Evolutionary conservation across 35 echinoderm and acorn worm genomes (phyloP).

Genomic region (Heliocidaris erythrogramma): DNA sequence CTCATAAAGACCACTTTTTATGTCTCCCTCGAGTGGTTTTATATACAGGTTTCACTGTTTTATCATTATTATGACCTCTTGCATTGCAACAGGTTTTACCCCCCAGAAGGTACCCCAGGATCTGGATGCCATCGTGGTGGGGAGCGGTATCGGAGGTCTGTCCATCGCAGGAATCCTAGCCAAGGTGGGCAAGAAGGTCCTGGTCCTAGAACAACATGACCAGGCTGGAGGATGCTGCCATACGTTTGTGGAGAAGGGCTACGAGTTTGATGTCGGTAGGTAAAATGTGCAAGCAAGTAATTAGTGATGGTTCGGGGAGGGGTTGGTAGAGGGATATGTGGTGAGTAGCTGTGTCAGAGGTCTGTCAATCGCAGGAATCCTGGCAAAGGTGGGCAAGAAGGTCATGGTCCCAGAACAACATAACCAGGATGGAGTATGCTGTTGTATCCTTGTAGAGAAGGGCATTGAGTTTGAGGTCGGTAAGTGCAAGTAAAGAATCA

Average conservation of each 20-base stretch:
- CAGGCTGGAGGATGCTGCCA: conserved; percentile 99
- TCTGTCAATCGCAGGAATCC: conserved; percentile 65
- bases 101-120: conserved; percentile 74
- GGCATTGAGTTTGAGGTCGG: conserved; percentile 99
- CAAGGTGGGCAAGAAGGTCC: conserved; percentile 89
- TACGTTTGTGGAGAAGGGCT: conserved; percentile 91
- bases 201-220: conserved; percentile 97
- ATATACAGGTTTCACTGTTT: too few relatives aligned
- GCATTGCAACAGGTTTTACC: conserved; percentile 66
- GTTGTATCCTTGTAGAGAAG: conserved; percentile 87
- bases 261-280: conserved; percentile 99
- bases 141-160: conserved; percentile 96
- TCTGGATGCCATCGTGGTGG: conserved; percentile 90
- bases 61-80: not conserved
- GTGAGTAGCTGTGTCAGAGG: conserved; percentile 85
- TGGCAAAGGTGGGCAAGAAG: conserved; percentile 89
- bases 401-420: conserved; percentile 94
- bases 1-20: too few relatives aligned
- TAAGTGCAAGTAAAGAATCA: conserved; percentile 27
- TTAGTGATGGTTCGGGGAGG: too few relatives aligned
- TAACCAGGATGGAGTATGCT: conserved; percentile 96
- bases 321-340: too few relatives aligned
- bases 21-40: too few relatives aligned
- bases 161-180: conserved; percentile 70
- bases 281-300: not conserved